Evolutionary conservation across 2,888 invertebrate species (phyloP).

Genomic region (Amaurobius ferox): DNA sequence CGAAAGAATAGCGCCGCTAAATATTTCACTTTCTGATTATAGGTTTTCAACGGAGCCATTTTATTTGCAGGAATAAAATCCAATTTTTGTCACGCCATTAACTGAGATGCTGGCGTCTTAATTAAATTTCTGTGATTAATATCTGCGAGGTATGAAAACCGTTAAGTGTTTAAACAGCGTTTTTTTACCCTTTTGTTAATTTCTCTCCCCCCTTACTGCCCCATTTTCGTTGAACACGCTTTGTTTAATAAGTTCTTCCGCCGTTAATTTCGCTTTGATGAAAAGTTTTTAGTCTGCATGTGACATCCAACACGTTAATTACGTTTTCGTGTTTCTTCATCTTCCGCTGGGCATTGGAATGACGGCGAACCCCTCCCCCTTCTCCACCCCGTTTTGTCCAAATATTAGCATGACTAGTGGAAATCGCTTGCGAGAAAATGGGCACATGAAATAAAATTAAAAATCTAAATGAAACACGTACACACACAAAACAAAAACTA

Average conservation of each 20-base stretch:
- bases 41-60: too few species aligned
- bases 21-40: too few species aligned
- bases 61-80: background rate
- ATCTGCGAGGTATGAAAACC: background rate
- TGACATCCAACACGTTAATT: constrained; percentile 5
- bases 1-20: too few species aligned
- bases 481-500: too few species aligned
- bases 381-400: too few species aligned
- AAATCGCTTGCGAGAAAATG: too few species aligned
- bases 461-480: too few species aligned
- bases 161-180: background rate
- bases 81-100: constrained; percentile 2
- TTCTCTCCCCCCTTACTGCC: background rate
- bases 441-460: too few species aligned
- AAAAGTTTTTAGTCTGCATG: background rate
- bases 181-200: background rate
- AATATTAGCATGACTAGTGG: too few species aligned
- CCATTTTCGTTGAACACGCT: background rate
- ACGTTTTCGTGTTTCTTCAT: background rate
- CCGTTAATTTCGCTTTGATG: background rate
- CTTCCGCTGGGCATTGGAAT: too few species aligned
- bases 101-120: background rate
- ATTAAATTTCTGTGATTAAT: constrained; percentile 11
- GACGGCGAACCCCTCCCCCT: too few species aligned
- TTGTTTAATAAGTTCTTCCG: background rate